Evolutionary conservation across 2,113 vertebrate species (phyloP), one percentile per base, ranked within the genome.

Genomic region (Drymodes brunneopygia): DNA sequence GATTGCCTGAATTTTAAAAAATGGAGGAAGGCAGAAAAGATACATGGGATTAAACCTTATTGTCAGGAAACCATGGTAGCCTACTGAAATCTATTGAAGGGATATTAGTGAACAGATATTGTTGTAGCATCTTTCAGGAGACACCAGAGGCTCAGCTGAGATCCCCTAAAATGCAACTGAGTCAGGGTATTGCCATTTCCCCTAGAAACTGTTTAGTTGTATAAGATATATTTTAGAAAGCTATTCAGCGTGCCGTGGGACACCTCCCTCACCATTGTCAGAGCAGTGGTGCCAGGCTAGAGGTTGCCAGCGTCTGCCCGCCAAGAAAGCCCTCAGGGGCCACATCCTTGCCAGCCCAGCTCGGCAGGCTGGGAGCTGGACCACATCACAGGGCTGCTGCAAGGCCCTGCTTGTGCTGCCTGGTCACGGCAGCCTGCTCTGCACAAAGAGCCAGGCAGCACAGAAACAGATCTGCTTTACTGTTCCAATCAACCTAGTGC

Each of bases 381-480:
- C 4, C 5, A 1, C 6, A 0, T 22, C 40, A 19, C 0, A 0
- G 24, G 19, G 19, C 44, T 7, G 1, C 27, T 12, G 45, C 48
- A 44, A 6, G 45, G 15, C 5, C 17, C 15, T 54, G 6, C 2
- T 90, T 90, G 45, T 80, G 47, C 6, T 1, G 0, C 57, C 29
- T 5, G 5, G 31, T 79, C 69, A 54, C 2, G 0, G 21, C 53
- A 36, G 7, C 60, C 78, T 36, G 40, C 12, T 48, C 47, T 0
- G 1, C 47, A 64, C 57, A 82, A 29, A 71, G 13, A 79, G 11
- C 11, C 61, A 38, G 15, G 28, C 79, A 45, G 28, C 22, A 12
- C 42, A 83, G 38, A 44, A n/a, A 5, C 27, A n/a, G 33, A 47
- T 33, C 50, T 69, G 1, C 70, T 83, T 62, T 29, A 14, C 66